Evolutionary conservation across 2,888 invertebrate species (phyloP).

Genomic region (Sesamia inferens): DNA sequence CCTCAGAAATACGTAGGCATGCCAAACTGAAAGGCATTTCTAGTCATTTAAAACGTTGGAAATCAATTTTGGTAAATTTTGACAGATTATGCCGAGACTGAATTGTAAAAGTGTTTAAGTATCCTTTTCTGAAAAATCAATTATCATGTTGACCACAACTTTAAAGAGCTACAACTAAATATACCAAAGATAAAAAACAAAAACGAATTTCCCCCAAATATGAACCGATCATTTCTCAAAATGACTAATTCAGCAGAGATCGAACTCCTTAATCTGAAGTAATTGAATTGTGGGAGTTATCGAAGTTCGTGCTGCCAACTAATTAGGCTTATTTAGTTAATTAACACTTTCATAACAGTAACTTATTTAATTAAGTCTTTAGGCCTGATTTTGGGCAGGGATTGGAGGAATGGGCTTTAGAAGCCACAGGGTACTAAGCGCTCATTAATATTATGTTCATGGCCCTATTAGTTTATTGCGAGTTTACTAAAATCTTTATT

Average conservation of each 20-base stretch:
- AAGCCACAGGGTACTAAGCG: not conserved
- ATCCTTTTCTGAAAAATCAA: not conserved
- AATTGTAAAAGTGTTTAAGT: too few species aligned
- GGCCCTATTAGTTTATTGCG: not conserved
- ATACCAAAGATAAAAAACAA: constrained; percentile 5
- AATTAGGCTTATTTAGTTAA: constrained; percentile 47
- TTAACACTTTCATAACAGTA: constrained; percentile 48
- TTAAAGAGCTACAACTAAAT: constrained; percentile 10
- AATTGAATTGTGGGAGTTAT: constrained; percentile 48
- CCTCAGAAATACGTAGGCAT: not conserved
- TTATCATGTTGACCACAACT: not conserved
- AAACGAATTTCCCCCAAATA: constrained; percentile 39
- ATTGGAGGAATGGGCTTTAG: not conserved
- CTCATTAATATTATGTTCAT: not conserved
- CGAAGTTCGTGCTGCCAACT: constrained; percentile 38
- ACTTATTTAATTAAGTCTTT: constrained; percentile 24
- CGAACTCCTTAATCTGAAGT: constrained; percentile 42
- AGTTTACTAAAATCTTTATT: too few species aligned
- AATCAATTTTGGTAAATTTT: too few species aligned
- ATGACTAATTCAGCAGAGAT: constrained; percentile 45
- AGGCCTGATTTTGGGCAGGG: not conserved
- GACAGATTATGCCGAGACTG: too few species aligned
- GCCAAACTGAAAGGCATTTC: too few species aligned
- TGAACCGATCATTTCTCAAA: constrained; percentile 1
- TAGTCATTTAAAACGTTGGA: too few species aligned